Evolutionary conservation across 2,113 vertebrate genomes (phyloP), one percentile per base, ranked within the genome.

Genomic region (Heteronetta atricapilla): DNA sequence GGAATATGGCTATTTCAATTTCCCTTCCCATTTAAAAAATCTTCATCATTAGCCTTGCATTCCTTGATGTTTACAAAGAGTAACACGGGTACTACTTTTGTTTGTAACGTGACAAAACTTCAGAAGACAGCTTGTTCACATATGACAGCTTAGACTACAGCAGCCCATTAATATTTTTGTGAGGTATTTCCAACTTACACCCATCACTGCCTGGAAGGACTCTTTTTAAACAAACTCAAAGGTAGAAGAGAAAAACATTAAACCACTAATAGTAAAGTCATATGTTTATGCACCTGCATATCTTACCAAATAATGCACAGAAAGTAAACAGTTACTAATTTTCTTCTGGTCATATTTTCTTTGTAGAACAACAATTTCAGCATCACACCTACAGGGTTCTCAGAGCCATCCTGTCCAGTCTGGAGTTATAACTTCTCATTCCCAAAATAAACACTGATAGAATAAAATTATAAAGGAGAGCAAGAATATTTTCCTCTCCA

Each of bases 391-490:
- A 79, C 1, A 40, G 5, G 8, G 6, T 33, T 56, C 52, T 78
- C 46, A 84, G 15, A 91, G 8, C 10, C 23, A 55, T 74, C 28
- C 28, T 60, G 52, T 22, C 22, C 34, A 87, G 6, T 4, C 18
- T 79, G 48, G 22, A 75, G 13, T 55, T 74, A 55, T 1, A 62
- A 72, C 15, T 76, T 82, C 28, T n/a, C 13, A 6, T 62, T 79
- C 38, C 13, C 20, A 6, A 48, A 72, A 78, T 50, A 66, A 6
- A 0, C 23, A 75, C 0, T 0, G 8, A 28, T 34, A 76, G 1
- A 21, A 78, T 70, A 50, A 16, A 50, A 36, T 86, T 80, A 70
- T 72, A 18, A 88, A 62, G 13, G 26, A 72, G 6, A 82, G 26
- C 0, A 34, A 63, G 5, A 89, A 42, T 6, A 25, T 28, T n/a